Base-by-base conservation (phyloP, 2,797 vertebrate genomes). In the Apogon talboti region DNA sequence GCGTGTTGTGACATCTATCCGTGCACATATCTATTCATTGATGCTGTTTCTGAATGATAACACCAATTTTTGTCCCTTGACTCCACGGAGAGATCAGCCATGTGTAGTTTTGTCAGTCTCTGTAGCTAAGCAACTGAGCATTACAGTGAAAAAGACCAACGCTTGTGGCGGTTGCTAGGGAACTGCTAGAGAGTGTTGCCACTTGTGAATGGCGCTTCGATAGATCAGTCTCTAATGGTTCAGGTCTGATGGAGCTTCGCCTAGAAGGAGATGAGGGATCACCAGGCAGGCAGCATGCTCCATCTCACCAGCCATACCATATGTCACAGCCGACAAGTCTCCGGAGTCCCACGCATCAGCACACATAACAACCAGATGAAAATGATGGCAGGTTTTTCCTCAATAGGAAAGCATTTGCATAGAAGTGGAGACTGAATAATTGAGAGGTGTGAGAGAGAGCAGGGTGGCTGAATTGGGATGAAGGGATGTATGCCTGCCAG, bases 111-210 rank as follows among this genome's bases (percentile, higher is more conserved):
- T 92, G 89, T 92, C 91, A 88, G 91, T 84, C 84, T 90, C 87
- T 84, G 94, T 94, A 94, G 86, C 94, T 92, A 91, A 93, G 94
- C 94, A 94, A 94, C 94, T 92, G 91, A 90, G 89, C 81, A 88
- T 88, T 93, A 93, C 90, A 91, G 91, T 89, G 85, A 87, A 85
- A 84, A 84, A 85, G 87, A 91, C 77, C 87, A 79, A 85, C 42
- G 88, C 92, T 92, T 85, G 87, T 79, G 88, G 91, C 86, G 83
- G 94, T 95, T 95, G 94, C 94, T 94, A 95, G 92, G 94, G 90
- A 95, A 94, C 94, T 92, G 91, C 90, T 75, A 72, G 87, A 89
- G 90, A 93, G 93, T 90, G 92, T 91, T 93, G 89, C 89, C 91
- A 90, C 91, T 93, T 91, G 89, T 90, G 91, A 90, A 79, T 60